Conservation (phyloP, 2,797 vertebrate genomes). For the Cephalopachus bancanus region DNA sequence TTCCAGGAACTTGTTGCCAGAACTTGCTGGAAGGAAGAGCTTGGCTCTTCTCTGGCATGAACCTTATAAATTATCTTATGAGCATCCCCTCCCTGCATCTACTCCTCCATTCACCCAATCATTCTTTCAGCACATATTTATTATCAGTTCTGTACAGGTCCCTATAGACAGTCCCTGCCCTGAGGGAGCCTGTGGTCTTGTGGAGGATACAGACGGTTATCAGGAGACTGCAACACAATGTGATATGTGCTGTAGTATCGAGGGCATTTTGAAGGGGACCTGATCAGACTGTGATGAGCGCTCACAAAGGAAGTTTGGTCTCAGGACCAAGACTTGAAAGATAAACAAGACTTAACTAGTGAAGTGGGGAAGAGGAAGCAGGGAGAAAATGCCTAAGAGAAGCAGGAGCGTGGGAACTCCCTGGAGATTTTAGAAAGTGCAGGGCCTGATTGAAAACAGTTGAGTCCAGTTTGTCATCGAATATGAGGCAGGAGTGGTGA, state of each 20-base stretch:
- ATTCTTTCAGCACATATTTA: not conserved
- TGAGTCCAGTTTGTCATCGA: not conserved
- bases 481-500: not conserved
- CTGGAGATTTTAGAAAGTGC: not conserved
- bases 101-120: not conserved
- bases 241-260: not conserved
- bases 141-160: not conserved
- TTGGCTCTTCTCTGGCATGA: not conserved
- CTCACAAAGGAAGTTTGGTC: not conserved
- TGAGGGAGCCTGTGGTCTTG: not conserved
- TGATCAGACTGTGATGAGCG: not conserved
- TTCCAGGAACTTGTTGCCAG: not conserved
- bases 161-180: not conserved
- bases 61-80: not conserved
- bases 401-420: not conserved
- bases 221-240: not conserved
- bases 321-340: conserved; percentile 37
- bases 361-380: not conserved
- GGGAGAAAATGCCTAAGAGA: not conserved
- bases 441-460: not conserved
- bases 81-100: not conserved
- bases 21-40: not conserved
- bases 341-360: not conserved
- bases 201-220: not conserved
- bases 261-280: not conserved